Conservation (phyloP, 1,140 invertebrate species). For the Bicyclus anynana region DNA sequence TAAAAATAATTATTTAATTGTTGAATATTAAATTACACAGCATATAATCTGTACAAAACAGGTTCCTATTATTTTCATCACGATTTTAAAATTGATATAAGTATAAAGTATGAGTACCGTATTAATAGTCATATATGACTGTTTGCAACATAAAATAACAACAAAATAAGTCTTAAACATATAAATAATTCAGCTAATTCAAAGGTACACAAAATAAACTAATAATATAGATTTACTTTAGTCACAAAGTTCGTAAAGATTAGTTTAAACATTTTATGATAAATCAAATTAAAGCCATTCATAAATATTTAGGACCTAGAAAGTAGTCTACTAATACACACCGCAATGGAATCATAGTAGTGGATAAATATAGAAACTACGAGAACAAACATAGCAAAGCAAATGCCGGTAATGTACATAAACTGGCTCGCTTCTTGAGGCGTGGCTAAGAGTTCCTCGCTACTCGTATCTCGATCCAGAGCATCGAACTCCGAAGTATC, state of each 20-base stretch:
- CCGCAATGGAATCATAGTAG: constrained; percentile 55
- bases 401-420: constrained; percentile 77
- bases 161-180: neutral
- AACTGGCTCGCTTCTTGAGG: constrained; percentile 76
- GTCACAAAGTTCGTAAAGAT: no score
- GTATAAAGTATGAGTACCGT: neutral
- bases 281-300: neutral
- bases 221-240: no score
- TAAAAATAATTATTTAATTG: constrained; percentile 28
- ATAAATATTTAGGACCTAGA: constrained; percentile 23
- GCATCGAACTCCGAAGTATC: constrained; percentile 82
- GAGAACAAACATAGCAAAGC: constrained; percentile 78
- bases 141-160: constrained; percentile 12
- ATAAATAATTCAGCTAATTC: neutral
- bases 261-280: no score
- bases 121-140: constrained; percentile 3
- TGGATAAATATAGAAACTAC: constrained; percentile 79
- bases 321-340: constrained; percentile 42
- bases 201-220: no score
- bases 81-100: constrained; percentile 9
- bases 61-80: constrained; percentile 22
- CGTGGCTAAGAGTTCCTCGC: constrained; percentile 69
- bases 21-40: constrained; percentile 26
- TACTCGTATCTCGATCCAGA: constrained; percentile 77
- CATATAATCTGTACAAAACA: constrained; percentile 37